Conservation (phyloP, 2,888 invertebrate genomes). For the Isoperla grammatica region DNA sequence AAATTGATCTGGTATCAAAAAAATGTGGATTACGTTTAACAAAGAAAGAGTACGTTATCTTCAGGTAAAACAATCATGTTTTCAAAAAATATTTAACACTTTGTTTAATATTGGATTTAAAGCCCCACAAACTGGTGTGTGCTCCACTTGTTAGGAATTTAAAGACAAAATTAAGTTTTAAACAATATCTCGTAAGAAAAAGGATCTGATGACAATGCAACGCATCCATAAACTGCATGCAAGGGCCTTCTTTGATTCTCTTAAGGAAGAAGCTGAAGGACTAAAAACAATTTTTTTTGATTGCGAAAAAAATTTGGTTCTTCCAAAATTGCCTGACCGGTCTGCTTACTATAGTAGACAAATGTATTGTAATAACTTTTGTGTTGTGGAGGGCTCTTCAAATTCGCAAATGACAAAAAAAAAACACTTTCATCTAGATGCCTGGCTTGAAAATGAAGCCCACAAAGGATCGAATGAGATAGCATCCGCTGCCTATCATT, state of each 20-base stretch:
- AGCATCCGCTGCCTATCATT: slow-evolving; percentile 8
- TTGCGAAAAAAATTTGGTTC: too few species aligned
- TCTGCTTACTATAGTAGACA: slow-evolving; percentile 13
- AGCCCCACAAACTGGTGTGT: neutral
- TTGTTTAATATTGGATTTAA: neutral
- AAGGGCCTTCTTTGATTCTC: slow-evolving; percentile 11
- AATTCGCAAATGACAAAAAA: neutral
- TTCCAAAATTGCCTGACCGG: slow-evolving; percentile 9
- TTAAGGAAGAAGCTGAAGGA: slow-evolving; percentile 1
- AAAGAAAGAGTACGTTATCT: neutral
- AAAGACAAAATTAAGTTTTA: neutral
- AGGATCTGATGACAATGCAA: slow-evolving; percentile 5
- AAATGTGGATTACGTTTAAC: neutral
- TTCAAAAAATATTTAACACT: neutral
- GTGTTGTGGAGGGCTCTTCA: neutral
- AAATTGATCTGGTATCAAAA: neutral
- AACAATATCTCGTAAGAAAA: neutral
- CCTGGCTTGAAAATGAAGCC: slow-evolving; percentile 10
- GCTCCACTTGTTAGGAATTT: neutral
- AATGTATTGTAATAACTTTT: slow-evolving; percentile 15
- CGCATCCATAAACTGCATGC: slow-evolving; percentile 4
- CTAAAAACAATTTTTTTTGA: neutral
- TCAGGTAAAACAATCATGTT: neutral
- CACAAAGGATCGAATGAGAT: slow-evolving; percentile 18
- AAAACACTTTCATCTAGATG: neutral